phyloP scores from a whole-genome alignment of 2,113 vertebrate genomes.

The Crotalus horridus region DNA sequence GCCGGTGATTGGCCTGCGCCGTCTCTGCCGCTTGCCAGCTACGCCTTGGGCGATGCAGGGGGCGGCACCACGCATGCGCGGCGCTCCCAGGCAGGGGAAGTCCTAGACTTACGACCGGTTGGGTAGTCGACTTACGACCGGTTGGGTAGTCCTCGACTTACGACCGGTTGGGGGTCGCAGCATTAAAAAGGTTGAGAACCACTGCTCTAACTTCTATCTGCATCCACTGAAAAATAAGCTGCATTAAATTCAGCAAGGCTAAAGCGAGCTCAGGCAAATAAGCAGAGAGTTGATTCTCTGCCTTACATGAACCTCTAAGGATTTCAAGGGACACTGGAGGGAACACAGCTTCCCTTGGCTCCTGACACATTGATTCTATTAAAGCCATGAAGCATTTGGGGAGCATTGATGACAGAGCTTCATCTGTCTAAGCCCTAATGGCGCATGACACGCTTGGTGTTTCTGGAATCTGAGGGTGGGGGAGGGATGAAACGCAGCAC shows the following conservation, averaged over 20 bases:
- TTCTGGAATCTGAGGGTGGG: slow-evolving; percentile 4
- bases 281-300: neutral
- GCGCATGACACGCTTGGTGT: slow-evolving; percentile 34
- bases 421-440: slow-evolving; percentile 8
- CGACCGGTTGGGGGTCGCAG: too few relatives aligned
- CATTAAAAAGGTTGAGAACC: too few relatives aligned
- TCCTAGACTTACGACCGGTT: too few relatives aligned
- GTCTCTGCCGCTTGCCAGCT: too few relatives aligned
- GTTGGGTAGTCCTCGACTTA: too few relatives aligned
- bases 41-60: too few relatives aligned
- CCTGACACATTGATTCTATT: slow-evolving; percentile 32
- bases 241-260: neutral
- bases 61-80: too few relatives aligned
- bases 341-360: neutral
- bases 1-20: too few relatives aligned
- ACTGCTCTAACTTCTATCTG: neutral
- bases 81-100: too few relatives aligned
- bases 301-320: neutral
- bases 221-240: neutral
- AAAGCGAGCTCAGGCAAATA: neutral
- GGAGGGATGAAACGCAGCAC: slow-evolving; percentile 5
- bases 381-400: slow-evolving; percentile 23
- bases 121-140: too few relatives aligned
- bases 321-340: neutral
- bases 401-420: slow-evolving; percentile 37